phyloP scores from a whole-genome alignment of 2,113 vertebrate genomes.

The Antigone vipio region DNA sequence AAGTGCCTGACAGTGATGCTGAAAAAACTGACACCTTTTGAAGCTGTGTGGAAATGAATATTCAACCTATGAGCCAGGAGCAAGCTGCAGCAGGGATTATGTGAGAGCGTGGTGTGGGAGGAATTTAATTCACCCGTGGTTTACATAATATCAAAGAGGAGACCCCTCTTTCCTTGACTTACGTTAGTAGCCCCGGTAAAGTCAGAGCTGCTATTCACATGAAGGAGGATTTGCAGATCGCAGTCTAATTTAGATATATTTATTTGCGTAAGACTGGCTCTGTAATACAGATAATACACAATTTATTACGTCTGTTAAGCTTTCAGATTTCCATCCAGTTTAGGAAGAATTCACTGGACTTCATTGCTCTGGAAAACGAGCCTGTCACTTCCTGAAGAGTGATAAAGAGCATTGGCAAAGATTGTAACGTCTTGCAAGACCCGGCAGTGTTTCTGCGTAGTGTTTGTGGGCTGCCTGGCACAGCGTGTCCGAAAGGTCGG shows the following conservation, averaged over 20 bases:
- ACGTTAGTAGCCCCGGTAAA: neutral
- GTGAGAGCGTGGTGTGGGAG: constrained; percentile 26
- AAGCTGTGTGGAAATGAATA: constrained; percentile 16
- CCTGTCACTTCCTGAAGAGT: neutral
- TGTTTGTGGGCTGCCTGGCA: neutral
- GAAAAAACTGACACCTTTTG: neutral
- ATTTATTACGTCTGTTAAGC: constrained; percentile 23
- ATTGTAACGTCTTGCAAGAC: neutral
- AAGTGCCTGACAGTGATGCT: neutral
- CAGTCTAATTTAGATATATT: neutral
- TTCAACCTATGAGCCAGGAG: neutral
- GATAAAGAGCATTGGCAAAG: neutral
- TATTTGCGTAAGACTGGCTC: constrained; percentile 9
- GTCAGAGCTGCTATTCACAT: neutral
- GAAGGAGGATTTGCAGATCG: neutral
- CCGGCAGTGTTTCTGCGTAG: neutral
- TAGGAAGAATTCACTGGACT: constrained; percentile 11
- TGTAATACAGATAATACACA: neutral
- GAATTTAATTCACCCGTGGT: constrained; percentile 13
- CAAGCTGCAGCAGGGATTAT: constrained; percentile 3
- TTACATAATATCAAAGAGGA: constrained; percentile 22
- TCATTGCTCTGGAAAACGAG: neutral
- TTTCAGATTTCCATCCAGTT: constrained; percentile 22
- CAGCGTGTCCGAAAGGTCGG: neutral
- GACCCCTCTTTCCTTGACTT: constrained; percentile 12